phyloP scores from a whole-genome alignment of 2,888 invertebrate species.

The Scelioninae gen. 1 region DNA sequence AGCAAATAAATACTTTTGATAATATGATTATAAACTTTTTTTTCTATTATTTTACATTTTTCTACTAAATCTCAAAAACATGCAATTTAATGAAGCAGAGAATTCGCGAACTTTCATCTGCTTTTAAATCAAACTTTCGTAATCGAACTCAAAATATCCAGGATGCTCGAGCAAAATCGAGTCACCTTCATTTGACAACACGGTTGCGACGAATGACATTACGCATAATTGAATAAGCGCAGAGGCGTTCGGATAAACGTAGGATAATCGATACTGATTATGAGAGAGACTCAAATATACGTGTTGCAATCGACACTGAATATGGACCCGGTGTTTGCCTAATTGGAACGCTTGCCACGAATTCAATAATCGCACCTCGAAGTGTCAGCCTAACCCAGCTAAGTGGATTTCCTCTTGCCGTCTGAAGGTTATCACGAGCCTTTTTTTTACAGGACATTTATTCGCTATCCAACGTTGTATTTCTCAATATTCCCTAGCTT shows the following conservation, averaged over 20 bases:
- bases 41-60: slow-evolving; percentile 3
- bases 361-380: slow-evolving; percentile 64
- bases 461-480: background rate
- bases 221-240: slow-evolving; percentile 66
- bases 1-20: too few relatives aligned
- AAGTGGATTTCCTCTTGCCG: slow-evolving; percentile 60
- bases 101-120: slow-evolving; percentile 38
- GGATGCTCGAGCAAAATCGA: slow-evolving; percentile 52
- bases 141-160: slow-evolving; percentile 59
- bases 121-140: slow-evolving; percentile 62
- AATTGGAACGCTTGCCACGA: slow-evolving; percentile 68
- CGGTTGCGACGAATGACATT: slow-evolving; percentile 63
- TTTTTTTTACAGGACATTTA: slow-evolving; percentile 31
- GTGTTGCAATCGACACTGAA: slow-evolving; percentile 69
- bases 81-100: slow-evolving; percentile 40
- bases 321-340: slow-evolving; percentile 62
- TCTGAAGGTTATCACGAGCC: slow-evolving; percentile 40
- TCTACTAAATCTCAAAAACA: slow-evolving; percentile 10
- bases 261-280: slow-evolving; percentile 68
- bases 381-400: slow-evolving; percentile 58
- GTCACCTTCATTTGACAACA: slow-evolving; percentile 60
- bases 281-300: slow-evolving; percentile 52
- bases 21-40: background rate
- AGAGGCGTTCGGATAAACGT: slow-evolving; percentile 62
- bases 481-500: too few relatives aligned